Conservation (phyloP, 1,140 invertebrate species). For the Linepithema humile region DNA sequence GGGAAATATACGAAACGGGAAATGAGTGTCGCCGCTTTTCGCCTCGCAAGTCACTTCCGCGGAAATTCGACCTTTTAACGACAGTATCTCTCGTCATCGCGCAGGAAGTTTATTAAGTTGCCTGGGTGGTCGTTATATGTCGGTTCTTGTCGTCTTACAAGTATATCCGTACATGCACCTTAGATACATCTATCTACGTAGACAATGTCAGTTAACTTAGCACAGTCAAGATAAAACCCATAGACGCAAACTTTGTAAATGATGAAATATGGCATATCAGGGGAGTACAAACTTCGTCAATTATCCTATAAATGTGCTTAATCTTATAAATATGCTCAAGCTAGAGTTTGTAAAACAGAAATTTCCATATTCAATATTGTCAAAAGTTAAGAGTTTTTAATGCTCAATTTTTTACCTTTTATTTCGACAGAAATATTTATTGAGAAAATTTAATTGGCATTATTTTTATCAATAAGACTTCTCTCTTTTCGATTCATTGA, state of each 20-base stretch:
- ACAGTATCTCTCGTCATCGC: background rate
- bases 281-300: background rate
- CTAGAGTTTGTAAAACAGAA: background rate
- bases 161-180: background rate
- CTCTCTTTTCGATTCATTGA: background rate
- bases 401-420: background rate
- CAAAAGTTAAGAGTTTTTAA: background rate
- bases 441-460: background rate
- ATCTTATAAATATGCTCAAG: background rate
- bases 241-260: background rate
- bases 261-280: no score
- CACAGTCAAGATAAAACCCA: background rate
- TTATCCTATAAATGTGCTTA: background rate
- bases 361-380: background rate
- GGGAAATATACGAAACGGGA: constrained; percentile 40
- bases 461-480: background rate
- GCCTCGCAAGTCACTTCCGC: constrained; percentile 36
- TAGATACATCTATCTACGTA: background rate
- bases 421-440: no score
- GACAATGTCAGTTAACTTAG: background rate
- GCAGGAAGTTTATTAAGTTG: constrained; percentile 23
- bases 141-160: background rate
- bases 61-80: constrained; percentile 32
- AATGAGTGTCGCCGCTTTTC: constrained; percentile 47
- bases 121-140: background rate